phyloP scores from a whole-genome alignment of 2,797 vertebrate species.

The Steatocranus sp. region DNA sequence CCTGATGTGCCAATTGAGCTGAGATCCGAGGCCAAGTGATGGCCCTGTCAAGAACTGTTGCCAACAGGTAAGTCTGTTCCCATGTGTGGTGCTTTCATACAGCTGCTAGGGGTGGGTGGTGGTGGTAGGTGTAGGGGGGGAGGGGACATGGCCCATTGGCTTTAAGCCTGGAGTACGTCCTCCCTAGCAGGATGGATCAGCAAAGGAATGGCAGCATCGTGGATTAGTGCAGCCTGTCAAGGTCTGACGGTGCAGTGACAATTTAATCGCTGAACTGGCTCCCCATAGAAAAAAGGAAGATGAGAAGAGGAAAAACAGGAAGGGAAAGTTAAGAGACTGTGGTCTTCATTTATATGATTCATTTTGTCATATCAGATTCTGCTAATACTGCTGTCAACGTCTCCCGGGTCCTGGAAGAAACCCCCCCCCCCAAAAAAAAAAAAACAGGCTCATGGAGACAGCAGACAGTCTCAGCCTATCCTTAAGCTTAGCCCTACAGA shows the following conservation, averaged over 20 bases:
- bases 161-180: constrained; percentile 58
- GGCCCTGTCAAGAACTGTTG: neutral
- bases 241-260: constrained; percentile 73
- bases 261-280: constrained; percentile 73
- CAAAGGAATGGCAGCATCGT: constrained; percentile 50
- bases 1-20: neutral
- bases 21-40: neutral
- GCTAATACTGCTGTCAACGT: constrained; percentile 62
- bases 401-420: constrained; percentile 29
- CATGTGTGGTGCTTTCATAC: constrained; percentile 28
- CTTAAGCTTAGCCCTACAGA: constrained; percentile 24
- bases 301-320: constrained; percentile 35
- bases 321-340: constrained; percentile 50
- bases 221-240: constrained; percentile 77
- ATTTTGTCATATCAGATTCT: constrained; percentile 71
- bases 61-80: constrained; percentile 44
- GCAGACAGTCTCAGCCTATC: constrained; percentile 20
- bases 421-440: too few species aligned
- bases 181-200: constrained; percentile 60
- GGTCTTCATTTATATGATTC: constrained; percentile 73
- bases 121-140: neutral
- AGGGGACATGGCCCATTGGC: constrained; percentile 62
- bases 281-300: constrained; percentile 49
- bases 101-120: constrained; percentile 14
- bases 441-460: constrained; percentile 17